Evolutionary conservation across 2,797 vertebrate species (phyloP), one percentile per base, ranked within the genome.

Genomic region (Cossypha niveicapilla): DNA sequence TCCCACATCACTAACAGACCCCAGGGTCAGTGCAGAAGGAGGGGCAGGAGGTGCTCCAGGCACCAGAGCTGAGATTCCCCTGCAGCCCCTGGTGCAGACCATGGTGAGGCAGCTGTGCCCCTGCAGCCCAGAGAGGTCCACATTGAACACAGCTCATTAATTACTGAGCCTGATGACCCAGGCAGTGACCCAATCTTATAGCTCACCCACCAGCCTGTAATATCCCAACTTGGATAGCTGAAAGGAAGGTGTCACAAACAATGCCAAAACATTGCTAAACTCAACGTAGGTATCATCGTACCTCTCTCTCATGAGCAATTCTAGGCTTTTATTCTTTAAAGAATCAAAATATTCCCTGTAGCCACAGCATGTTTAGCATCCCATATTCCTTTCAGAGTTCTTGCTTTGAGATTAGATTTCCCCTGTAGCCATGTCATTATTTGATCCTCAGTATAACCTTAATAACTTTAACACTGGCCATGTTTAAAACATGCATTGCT

Each of bases 271-370:
- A n/a, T 86, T 83, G 39, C 41, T 77, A 53, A 88, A 70, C 11
- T 83, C 48, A 58, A 62, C 23, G 32, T 60, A 76, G 10, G 47
- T 65, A 51, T 54, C 37, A 32, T 65, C 18, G 54, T 45, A 10
- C 41, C 11, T 53, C 44, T 53, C 44, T 62, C 60, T 88, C 42
- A 73, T 23, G 32, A 71, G 44, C 18, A 88, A 24, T 54, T 66
- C 23, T 32, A 19, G 13, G 15, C 3, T 88, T 88, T 92, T 88
- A 74, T 71, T n/a, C 11, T 67, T 88, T 60, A 60, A 86, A 90
- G 57, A 88, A 86, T 63, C 47, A 76, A 86, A 95, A 90, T 56
- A 80, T 71, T 90, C 30, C 41, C 45, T 88, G 88, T 53, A 88
- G 83, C 57, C 41, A 66, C 60, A 77, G 32, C 24, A 37, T 41